A percentile compares a stretch with the other conserved stretches of the same genome.
Evolutionary conservation across 2,113 vertebrate genomes (phyloP).

Genomic region (Toxostoma redivivum): DNA sequence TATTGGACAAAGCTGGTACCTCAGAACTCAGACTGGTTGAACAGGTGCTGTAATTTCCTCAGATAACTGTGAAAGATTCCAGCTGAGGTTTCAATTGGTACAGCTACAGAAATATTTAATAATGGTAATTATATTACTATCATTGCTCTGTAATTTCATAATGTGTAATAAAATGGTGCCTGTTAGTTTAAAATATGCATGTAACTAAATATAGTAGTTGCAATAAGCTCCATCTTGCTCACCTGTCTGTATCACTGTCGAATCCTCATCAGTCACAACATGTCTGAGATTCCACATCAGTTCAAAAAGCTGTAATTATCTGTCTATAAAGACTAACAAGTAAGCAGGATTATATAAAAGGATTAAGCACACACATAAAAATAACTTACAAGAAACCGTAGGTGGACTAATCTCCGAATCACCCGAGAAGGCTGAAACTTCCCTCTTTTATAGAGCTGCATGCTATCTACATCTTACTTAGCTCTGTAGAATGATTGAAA

Average conservation of each 20-base stretch:
- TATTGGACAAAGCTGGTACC: neutral
- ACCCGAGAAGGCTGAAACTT: neutral
- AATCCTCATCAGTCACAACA: neutral
- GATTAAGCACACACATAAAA: neutral
- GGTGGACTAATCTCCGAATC: neutral
- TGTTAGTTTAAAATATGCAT: neutral
- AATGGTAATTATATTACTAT: neutral
- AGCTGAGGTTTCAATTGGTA: neutral
- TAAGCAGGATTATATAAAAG: neutral
- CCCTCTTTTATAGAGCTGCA: fast-evolving
- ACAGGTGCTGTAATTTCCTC: neutral
- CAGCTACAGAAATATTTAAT: neutral
- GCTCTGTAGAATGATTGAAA: neutral
- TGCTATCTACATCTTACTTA: neutral
- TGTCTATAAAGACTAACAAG: neutral
- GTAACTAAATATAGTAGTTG: neutral
- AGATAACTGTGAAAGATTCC: neutral
- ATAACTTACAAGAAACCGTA: neutral
- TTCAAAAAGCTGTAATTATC: neutral
- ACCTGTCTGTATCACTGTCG: neutral
- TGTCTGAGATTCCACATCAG: neutral
- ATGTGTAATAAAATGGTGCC: neutral
- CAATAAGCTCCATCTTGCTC: neutral
- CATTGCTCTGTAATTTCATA: neutral
- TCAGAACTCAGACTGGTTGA: neutral